phyloP scores from a whole-genome alignment of 1,140 invertebrate genomes.

The Drosophila kohkoa region DNA sequence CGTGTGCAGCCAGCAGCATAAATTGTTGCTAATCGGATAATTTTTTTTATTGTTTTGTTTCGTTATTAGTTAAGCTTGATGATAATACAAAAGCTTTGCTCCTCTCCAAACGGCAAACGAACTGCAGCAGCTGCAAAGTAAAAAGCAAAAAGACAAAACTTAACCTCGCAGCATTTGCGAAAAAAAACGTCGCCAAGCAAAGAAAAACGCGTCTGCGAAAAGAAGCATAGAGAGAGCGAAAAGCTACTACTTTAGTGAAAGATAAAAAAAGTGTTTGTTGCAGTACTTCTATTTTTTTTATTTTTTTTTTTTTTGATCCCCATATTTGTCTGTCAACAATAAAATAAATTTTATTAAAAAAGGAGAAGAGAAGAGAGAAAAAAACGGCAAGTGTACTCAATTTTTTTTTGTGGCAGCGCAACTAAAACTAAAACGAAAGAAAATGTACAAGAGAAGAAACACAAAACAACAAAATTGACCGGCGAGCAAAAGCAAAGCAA shows the following conservation, averaged over 20 bases:
- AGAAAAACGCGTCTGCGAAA: conserved; percentile 38
- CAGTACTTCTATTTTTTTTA: conserved; percentile 45
- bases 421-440: conserved; percentile 5
- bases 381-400: conserved; percentile 24
- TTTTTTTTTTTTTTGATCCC: conserved; percentile 28
- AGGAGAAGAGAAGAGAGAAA: not conserved
- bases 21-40: conserved; percentile 41
- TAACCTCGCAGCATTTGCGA: conserved; percentile 75
- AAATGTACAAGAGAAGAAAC: conserved; percentile 8
- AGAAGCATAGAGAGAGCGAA: conserved; percentile 34
- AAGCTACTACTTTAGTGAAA: conserved; percentile 48
- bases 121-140: conserved; percentile 51
- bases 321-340: conserved; percentile 17
- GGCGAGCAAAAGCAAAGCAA: conserved; percentile 31
- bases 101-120: conserved; percentile 40
- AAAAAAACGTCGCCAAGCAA: conserved; percentile 43
- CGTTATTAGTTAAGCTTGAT: conserved; percentile 26
- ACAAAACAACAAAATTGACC: conserved; percentile 39
- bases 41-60: conserved; percentile 54
- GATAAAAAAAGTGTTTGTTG: conserved; percentile 59
- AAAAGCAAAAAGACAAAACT: conserved; percentile 64
- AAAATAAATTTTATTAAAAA: conserved; percentile 7
- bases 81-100: conserved; percentile 14
- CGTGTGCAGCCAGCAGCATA: conserved; percentile 38
- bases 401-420: conserved; percentile 15